Evolutionary conservation across 2,888 invertebrate genomes (phyloP).

Genomic region (Drosophila mettleri): DNA sequence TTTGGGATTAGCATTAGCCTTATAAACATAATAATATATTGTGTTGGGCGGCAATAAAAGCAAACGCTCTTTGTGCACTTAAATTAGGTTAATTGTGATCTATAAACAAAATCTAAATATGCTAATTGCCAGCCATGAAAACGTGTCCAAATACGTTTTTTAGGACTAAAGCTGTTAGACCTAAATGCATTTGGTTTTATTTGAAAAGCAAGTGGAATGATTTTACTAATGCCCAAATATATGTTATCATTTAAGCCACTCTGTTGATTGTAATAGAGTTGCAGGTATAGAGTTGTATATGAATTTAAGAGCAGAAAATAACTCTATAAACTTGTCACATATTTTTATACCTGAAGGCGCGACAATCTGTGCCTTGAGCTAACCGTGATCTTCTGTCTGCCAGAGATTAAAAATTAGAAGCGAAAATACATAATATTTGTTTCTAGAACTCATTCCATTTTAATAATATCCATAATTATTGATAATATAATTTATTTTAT

Average conservation of each 20-base stretch:
- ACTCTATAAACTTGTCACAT: too few relatives aligned
- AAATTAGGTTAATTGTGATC: constrained; percentile 36
- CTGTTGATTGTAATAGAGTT: too few relatives aligned
- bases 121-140: constrained; percentile 26
- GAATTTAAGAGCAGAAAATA: too few relatives aligned
- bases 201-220: background rate
- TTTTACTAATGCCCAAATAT: background rate
- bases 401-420: too few relatives aligned
- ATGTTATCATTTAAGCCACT: background rate
- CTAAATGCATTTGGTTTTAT: background rate
- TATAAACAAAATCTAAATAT: constrained; percentile 19
- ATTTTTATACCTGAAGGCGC: too few relatives aligned
- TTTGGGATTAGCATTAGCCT: constrained; percentile 56
- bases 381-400: too few relatives aligned
- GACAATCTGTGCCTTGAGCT: too few relatives aligned
- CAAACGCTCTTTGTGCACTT: background rate
- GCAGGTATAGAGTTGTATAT: too few relatives aligned
- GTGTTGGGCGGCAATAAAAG: constrained; percentile 24
- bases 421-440: too few relatives aligned
- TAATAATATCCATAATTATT: too few relatives aligned
- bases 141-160: background rate
- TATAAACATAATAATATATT: constrained; percentile 35
- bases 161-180: background rate
- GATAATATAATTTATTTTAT: too few relatives aligned
- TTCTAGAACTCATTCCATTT: too few relatives aligned